These are phyloP conservation scores for Chondrosia reniformis DNA, from an alignment of 37 sponge, comb jelly and placozoan species.

Conservation along the genomic window DNA sequence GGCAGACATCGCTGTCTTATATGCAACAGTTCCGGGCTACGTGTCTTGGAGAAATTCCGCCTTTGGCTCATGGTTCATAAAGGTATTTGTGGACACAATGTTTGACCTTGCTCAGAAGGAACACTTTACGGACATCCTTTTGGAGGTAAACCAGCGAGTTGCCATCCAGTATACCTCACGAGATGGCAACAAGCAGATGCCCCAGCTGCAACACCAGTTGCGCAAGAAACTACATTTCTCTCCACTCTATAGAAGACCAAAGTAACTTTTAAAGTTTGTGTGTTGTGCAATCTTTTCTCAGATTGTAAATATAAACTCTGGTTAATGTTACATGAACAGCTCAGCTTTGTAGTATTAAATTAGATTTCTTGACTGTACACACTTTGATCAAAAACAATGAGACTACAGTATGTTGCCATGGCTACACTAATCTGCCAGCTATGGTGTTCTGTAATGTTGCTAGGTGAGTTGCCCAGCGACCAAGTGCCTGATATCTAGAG, in stretches of 20 bases:
- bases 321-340: no score
- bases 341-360: no score
- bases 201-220: not conserved
- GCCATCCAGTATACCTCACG: constrained; percentile 68
- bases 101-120: constrained; percentile 31
- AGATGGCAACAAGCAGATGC: constrained; percentile 32
- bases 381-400: no score
- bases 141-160: constrained; percentile 67
- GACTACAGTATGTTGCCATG: no score
- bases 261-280: not conserved
- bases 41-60: constrained; percentile 87
- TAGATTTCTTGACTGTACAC: no score
- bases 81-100: constrained; percentile 69
- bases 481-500: constrained; percentile 66
- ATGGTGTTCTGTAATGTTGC: constrained; percentile 42
- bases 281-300: no score
- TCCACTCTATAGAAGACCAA: not conserved
- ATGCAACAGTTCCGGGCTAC: constrained; percentile 85
- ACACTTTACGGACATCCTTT: constrained; percentile 64
- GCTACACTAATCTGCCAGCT: constrained; percentile 31
- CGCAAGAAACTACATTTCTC: constrained; percentile 15
- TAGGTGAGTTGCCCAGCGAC: constrained; percentile 61
- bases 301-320: no score
- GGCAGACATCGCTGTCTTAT: constrained; percentile 76
- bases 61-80: constrained; percentile 86